phyloP scores from a whole-genome alignment of 2,797 vertebrate genomes.

The Propithecus deckenii region DNA sequence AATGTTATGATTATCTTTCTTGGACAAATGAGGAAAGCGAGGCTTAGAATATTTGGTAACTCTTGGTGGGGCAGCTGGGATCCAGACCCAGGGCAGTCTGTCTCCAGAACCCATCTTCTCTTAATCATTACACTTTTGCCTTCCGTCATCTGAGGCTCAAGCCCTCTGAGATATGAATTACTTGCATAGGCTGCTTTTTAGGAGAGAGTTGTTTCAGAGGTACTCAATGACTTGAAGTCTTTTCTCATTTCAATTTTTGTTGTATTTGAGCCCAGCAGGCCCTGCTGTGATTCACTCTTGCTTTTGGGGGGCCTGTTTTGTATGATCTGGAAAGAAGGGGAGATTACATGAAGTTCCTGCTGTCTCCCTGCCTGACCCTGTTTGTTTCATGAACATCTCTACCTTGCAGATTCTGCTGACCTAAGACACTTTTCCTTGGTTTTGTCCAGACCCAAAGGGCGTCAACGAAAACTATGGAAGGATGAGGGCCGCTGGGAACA shows the following conservation, averaged over 20 bases:
- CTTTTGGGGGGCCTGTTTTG: not conserved
- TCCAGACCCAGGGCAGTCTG: not conserved
- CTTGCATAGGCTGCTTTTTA: not conserved
- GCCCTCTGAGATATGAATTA: not conserved
- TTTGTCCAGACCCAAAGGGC: conserved; percentile 91
- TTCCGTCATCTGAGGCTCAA: not conserved
- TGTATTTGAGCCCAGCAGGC: not conserved
- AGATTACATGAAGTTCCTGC: not conserved
- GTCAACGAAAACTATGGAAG: conserved; percentile 97
- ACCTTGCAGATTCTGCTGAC: not conserved
- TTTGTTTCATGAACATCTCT: not conserved
- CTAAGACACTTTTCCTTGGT: not conserved
- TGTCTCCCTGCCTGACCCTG: not conserved
- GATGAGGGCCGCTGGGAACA: conserved; percentile 98
- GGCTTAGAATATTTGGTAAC: not conserved
- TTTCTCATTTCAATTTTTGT: not conserved
- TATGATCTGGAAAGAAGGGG: not conserved
- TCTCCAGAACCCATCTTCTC: not conserved
- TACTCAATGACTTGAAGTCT: not conserved
- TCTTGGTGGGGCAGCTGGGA: conserved; percentile 8
- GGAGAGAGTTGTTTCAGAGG: not conserved
- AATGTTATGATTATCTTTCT: not conserved
- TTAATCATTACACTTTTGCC: not conserved
- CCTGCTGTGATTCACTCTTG: not conserved
- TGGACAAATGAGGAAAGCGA: not conserved